phyloP scores from a whole-genome alignment of 2,797 vertebrate genomes.

The Thunnus albacares region DNA sequence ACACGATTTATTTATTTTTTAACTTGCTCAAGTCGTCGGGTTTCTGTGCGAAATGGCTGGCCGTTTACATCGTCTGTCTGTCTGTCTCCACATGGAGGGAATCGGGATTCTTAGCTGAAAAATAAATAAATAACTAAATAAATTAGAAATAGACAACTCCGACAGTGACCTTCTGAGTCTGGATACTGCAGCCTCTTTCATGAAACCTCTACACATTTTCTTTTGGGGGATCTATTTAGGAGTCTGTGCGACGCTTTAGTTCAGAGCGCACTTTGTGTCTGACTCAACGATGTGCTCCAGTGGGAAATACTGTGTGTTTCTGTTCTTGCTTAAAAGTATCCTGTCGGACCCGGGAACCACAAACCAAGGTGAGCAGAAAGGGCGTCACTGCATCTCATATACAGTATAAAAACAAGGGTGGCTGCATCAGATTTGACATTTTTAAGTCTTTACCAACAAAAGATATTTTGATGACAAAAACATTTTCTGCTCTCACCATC shows the following conservation, averaged over 20 bases:
- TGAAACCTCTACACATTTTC: constrained; percentile 47
- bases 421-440: constrained; percentile 8
- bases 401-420: neutral
- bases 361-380: constrained; percentile 85
- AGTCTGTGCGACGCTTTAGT: constrained; percentile 57
- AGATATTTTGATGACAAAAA: neutral
- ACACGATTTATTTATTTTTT: constrained; percentile 1
- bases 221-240: constrained; percentile 57
- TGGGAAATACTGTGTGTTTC: constrained; percentile 80
- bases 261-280: constrained; percentile 64
- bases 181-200: constrained; percentile 51
- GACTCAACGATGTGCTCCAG: constrained; percentile 81
- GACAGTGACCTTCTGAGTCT: constrained; percentile 40
- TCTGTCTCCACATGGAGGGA: constrained; percentile 40
- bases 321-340: constrained; percentile 81
- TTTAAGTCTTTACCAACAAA: neutral
- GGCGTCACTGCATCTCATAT: neutral
- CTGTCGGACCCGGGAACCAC: constrained; percentile 81
- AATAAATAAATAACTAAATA: neutral
- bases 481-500: neutral
- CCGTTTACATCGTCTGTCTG: constrained; percentile 25
- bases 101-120: constrained; percentile 55
- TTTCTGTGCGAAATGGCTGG: constrained; percentile 68
- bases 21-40: constrained; percentile 45
- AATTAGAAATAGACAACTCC: constrained; percentile 38